Conservation (phyloP, 2,888 invertebrate species). For the Abrostola tripartita region DNA sequence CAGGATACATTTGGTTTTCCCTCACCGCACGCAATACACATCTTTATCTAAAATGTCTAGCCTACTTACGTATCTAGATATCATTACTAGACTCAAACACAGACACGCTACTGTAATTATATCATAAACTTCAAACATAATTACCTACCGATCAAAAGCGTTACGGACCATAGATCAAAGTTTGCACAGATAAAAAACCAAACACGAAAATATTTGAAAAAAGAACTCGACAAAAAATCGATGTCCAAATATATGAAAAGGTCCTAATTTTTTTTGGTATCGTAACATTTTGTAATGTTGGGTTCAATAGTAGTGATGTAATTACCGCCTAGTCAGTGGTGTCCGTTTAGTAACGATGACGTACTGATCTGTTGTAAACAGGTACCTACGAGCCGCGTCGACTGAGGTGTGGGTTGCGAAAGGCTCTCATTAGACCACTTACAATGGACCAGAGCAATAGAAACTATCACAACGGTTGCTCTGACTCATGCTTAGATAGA, state of each 20-base stretch:
- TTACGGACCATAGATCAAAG: constrained; percentile 22
- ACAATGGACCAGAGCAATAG: constrained; percentile 14
- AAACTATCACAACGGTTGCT: constrained; percentile 3
- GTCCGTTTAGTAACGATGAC: constrained; percentile 16
- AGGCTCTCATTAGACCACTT: constrained; percentile 2
- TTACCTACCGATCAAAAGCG: neutral
- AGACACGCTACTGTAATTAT: constrained; percentile 36
- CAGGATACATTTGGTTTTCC: constrained; percentile 29
- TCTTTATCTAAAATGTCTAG: neutral
- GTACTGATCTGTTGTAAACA: constrained; percentile 8
- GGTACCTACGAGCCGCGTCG: neutral
- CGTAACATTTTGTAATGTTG: neutral
- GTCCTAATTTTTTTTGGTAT: too few relatives aligned
- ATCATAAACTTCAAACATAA: constrained; percentile 8
- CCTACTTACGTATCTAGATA: constrained; percentile 9
- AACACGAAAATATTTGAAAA: constrained; percentile 13
- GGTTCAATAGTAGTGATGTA: constrained; percentile 12
- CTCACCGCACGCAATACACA: constrained; percentile 16
- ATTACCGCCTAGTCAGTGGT: constrained; percentile 1
- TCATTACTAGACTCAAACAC: constrained; percentile 15
- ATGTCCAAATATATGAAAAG: constrained; percentile 8
- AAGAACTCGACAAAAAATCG: constrained; percentile 5
- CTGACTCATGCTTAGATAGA: neutral
- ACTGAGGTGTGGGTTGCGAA: neutral
- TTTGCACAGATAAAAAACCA: constrained; percentile 9